Base-by-base conservation (phyloP, 1,140 invertebrate genomes). In the Nephila pilipes region DNA sequence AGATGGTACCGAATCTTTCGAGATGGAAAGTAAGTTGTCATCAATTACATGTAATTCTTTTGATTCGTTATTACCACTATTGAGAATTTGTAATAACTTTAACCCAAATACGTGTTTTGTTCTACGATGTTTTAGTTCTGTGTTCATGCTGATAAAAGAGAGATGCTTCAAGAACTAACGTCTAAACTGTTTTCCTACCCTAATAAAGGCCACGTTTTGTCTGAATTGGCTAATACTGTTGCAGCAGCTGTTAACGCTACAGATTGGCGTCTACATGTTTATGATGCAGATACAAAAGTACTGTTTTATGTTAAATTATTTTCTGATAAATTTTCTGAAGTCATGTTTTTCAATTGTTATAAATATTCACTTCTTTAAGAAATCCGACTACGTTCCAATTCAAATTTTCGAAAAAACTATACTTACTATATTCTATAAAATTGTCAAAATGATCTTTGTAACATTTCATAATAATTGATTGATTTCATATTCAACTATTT, bases 131-230 rank as follows among this genome's bases (percentile, higher is more conserved):
- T 65, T 95, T n/a, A 96, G 96, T 97, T 96, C 90, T 96, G 96
- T 94, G 96, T 97, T 14, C 96, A 97, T 92, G 96, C 96, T 5
- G 96, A 97, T 95, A 97, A 97, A 95, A 95, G 96, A 46, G 96
- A 96, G 94, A 96, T 97, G 96, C 95, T 97, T 46, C 96, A 96
- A 94, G 96, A 97, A 87, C 94, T 97, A 63, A 97, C 96, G 4
- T 95, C 96, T 32, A 96, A 96, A 20, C 95, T 97, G 6, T 96
- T 97, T 94, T 94, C 95, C 29, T 95, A 95, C 60, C 96, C 96
- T 4, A 96, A 96, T 69, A 96, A 96, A 94, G 95, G 95, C 57
- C 95, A 96, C 58, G 96, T 97, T 3, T 95, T 97, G n/a, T 96
- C 96, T 95, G 97, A 97, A 95, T 94, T 97, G 79, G 96, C 96